Base-by-base conservation (phyloP, 1,140 invertebrate genomes). In the Diorhabda elongata region DNA sequence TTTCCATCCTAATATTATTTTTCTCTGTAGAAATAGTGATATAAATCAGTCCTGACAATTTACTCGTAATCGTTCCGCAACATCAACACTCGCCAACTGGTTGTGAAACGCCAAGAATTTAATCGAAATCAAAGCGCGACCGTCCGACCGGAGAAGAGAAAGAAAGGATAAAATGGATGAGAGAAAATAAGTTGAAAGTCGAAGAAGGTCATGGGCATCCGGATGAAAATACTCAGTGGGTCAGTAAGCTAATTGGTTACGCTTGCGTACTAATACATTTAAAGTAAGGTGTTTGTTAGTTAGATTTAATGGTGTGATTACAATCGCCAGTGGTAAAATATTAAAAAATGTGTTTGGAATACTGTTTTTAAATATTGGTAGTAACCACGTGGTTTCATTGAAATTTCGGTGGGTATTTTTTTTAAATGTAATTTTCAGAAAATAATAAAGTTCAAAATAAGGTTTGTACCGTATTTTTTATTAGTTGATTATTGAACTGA, bases 231-330 rank as follows among this genome's bases (percentile, higher is more conserved):
- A n/a, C 57, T 57, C n/a, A 67, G 67, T 73, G 61, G 70, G 72
- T 73, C 45, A 73, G 72, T 73, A 71, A 73, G 72, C 47, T 69
- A 71, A 64, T 69, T 42, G 26, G 61, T 47, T 59, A 69, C 47
- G 44, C 71, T 58, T 63, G 56, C 58, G 65, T 59, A 64, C 5
- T 43, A 8, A 43, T 4, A 61, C 11, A 1, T 9, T 8, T 42
- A 60, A 60, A 42, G 26, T 26, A 26, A 26, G 26, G 26, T n/a
- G 52, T 9, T 59, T 59, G 11, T 61, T 61, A 26, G 26, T 26
- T 26, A 26, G 26, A 26, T 26, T 26, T 26, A 26, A 26, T 26
- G 26, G 26, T 26, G 26, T 26, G 26, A 26, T 26, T 26, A 26
- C 26, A 26, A 26, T 26, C 26, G 26, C 26, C 26, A 26, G 26